Evolutionary conservation across 2,113 vertebrate species (phyloP).

Genomic region (Percina caprodes): DNA sequence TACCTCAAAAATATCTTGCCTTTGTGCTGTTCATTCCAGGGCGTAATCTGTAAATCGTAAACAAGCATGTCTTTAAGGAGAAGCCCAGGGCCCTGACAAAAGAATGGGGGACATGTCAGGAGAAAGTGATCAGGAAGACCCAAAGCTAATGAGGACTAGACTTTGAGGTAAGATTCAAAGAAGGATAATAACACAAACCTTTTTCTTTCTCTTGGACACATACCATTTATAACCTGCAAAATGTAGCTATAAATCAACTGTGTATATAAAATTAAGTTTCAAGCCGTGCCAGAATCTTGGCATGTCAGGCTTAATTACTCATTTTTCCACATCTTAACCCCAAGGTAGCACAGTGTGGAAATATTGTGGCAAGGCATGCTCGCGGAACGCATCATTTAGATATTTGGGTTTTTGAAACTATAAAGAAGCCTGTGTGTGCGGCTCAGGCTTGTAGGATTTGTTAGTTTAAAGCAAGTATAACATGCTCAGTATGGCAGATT

Average conservation of each 20-base stretch:
- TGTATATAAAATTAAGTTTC: constrained; percentile 25
- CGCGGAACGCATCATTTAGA: constrained; percentile 23
- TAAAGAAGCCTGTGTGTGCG: constrained; percentile 5
- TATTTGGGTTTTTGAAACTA: constrained; percentile 20
- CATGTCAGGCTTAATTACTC: constrained; percentile 47
- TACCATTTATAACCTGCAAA: not conserved
- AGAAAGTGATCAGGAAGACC: constrained; percentile 37
- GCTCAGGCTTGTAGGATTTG: constrained; percentile 8
- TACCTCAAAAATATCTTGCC: constrained; percentile 47
- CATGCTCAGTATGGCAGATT: not conserved
- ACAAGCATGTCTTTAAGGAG: constrained; percentile 50
- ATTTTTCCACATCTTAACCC: constrained; percentile 34
- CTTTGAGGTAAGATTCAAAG: constrained; percentile 1
- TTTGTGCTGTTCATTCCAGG: constrained; percentile 61
- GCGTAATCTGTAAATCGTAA: constrained; percentile 63
- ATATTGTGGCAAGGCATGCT: constrained; percentile 23
- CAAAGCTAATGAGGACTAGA: not conserved
- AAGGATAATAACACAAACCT: constrained; percentile 13
- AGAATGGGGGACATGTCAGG: constrained; percentile 26
- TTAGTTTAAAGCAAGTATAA: not conserved
- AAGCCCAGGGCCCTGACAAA: constrained; percentile 16
- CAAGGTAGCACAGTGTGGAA: constrained; percentile 19
- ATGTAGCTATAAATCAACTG: constrained; percentile 23
- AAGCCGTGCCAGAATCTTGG: constrained; percentile 14
- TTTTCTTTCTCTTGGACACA: not conserved